A percentile compares a stretch with the other conserved stretches of the same genome.
These are phyloP conservation scores for Cricetomys ansorgei DNA, from an alignment of 2,113 vertebrate genomes.

Conservation along the genomic window DNA sequence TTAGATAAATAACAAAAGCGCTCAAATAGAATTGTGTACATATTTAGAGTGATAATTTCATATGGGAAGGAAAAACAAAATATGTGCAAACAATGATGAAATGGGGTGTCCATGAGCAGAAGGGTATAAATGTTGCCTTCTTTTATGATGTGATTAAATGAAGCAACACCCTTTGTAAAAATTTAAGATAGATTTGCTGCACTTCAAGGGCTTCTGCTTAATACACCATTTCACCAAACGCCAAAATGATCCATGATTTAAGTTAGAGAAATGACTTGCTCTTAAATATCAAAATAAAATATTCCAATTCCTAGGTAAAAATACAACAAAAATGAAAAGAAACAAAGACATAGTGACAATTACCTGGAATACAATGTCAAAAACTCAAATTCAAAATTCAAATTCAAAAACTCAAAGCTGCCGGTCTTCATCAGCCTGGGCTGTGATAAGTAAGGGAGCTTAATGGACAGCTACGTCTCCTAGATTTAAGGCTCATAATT, in stretches of 20 bases:
- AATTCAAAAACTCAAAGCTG: not conserved
- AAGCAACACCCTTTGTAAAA: not conserved
- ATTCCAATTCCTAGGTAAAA: not conserved
- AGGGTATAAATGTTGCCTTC: not conserved
- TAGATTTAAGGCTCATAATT: not conserved
- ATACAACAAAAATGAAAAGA: not conserved
- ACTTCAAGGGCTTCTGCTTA: not conserved
- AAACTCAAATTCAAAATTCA: too few relatives aligned
- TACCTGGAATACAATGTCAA: not conserved
- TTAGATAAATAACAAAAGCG: not conserved
- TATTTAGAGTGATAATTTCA: not conserved
- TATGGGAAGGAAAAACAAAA: not conserved
- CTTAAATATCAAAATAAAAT: not conserved
- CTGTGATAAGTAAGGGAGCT: not conserved
- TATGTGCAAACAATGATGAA: not conserved
- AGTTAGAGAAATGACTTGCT: not conserved
- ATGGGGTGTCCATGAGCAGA: not conserved
- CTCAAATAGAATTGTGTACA: not conserved
- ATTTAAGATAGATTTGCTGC: not conserved
- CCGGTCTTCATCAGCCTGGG: not conserved
- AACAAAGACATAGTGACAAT: too few relatives aligned
- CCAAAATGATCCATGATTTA: not conserved
- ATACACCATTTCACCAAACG: not conserved
- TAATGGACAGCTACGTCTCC: not conserved
- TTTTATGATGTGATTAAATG: not conserved